A percentile compares a stretch with the other conserved stretches of the same genome.
phyloP scores from a whole-genome alignment of 2,888 invertebrate genomes.

The Anoplius nigerrimus region DNA sequence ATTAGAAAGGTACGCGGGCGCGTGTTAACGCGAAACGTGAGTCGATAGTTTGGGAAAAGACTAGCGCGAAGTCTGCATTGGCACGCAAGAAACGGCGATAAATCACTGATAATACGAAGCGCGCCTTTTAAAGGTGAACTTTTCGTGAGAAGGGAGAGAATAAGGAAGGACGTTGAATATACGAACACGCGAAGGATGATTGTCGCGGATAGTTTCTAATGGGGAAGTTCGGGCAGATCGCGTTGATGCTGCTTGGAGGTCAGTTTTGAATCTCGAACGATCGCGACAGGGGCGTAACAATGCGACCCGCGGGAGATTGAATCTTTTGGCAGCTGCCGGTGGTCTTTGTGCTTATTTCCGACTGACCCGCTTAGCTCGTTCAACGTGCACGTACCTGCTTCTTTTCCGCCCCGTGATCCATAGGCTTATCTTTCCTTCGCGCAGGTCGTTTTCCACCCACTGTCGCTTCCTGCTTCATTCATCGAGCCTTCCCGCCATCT shows the following conservation, averaged over 20 bases:
- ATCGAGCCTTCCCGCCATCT: no score
- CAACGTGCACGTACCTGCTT: constrained; percentile 26
- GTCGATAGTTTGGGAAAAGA: neutral
- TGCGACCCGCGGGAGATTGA: constrained; percentile 45
- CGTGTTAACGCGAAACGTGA: no score
- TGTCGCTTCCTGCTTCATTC: no score
- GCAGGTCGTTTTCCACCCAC: neutral
- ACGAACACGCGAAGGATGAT: no score
- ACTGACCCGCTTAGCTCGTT: constrained; percentile 56
- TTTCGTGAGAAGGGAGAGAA: neutral
- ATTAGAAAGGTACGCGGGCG: constrained; percentile 38
- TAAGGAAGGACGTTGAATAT: no score
- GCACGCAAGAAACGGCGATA: neutral
- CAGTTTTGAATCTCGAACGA: neutral
- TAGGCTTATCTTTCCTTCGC: constrained; percentile 41
- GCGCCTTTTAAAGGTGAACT: neutral
- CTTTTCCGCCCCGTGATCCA: constrained; percentile 4
- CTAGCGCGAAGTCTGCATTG: no score
- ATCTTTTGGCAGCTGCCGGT: constrained; percentile 58
- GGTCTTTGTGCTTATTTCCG: constrained; percentile 53
- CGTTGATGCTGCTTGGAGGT: no score
- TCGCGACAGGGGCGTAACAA: constrained; percentile 37
- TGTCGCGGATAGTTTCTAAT: no score
- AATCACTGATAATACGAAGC: neutral
- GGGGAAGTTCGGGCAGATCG: no score